Evolutionary conservation across 2,113 vertebrate genomes (phyloP).

Genomic region (Dasyornis broadbenti): DNA sequence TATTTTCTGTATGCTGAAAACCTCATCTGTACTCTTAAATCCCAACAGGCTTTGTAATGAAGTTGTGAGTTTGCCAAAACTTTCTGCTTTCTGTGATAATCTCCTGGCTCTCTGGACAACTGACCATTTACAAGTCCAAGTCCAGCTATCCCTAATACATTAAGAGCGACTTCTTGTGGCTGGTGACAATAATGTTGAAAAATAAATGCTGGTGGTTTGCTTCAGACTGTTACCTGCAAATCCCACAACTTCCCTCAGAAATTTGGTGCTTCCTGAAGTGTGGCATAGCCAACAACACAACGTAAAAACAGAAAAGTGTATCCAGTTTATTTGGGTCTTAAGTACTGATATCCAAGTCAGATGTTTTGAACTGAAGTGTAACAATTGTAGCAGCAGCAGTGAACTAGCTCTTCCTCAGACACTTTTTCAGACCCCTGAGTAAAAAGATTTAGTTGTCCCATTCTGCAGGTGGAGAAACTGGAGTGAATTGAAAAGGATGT

Average conservation of each 20-base stretch:
- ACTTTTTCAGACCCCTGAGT: neutral
- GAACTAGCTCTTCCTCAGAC: neutral
- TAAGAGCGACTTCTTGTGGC: neutral
- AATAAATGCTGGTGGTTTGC: neutral
- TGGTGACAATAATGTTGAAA: neutral
- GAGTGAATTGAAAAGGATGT: neutral
- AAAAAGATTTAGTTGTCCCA: neutral
- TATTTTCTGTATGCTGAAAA: neutral
- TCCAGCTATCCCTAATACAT: rapidly evolving
- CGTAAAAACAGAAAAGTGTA: neutral
- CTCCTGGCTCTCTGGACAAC: neutral
- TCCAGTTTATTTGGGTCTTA: neutral
- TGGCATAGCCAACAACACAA: rapidly evolving
- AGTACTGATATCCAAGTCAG: neutral
- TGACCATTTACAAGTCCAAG: neutral
- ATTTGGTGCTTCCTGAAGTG: neutral
- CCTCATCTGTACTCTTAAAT: neutral
- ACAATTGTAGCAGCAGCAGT: neutral
- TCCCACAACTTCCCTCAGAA: neutral
- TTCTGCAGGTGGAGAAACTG: neutral
- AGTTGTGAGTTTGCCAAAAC: neutral
- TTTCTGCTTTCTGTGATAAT: neutral
- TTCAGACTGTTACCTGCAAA: neutral
- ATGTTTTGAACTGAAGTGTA: neutral
- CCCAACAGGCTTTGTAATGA: neutral